Base-by-base conservation (phyloP, 2,113 vertebrate genomes). In the Ifrita kowaldi region DNA sequence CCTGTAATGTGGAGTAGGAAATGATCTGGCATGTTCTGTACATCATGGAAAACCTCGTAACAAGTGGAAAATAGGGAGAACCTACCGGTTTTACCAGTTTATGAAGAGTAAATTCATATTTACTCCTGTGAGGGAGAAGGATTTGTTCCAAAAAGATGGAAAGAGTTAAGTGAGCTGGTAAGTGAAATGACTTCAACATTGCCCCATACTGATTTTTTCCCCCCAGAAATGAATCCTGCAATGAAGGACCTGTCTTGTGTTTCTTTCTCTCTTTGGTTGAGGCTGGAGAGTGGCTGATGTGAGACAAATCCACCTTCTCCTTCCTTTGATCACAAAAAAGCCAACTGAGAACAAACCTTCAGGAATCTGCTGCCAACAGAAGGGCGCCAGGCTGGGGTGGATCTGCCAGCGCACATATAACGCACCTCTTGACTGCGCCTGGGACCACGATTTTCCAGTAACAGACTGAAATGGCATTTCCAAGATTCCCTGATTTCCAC, bases 391-490 rank as follows among this genome's bases (percentile, higher is more conserved):
- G 63, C 37, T 71, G 2, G 1, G 42, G 18, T 63, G 17, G 4
- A 39, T 26, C 35, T 64, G 69, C 16, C 74, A 69, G 37, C 15
- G 30, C 18, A 67, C 11, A 30, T 5, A 0, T 6, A 67, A 49
- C 47, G 75, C 2, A 18, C 3, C 55, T 52, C 75, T 7, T 3
- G 3, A 46, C 79, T 28, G 42, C 0, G 0, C 28, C 16, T 28
- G 28, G 26, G 52, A 44, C 35, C 33, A 16, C 24, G 47, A 44
- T 60, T 83, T 86, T 33, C 60, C 62, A 74, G 37, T 17, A 47
- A 57, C 33, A 52, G 50, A 52, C 42, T 73, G 53, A 84, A 84
- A 59, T 33, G 64, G 24, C 59, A 69, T 50, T 35, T 79, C n/a
- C 71, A 17, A 47, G 30, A 32, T 32, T 15, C n/a, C 30, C 46